phyloP scores from a whole-genome alignment of 1,140 invertebrate genomes.

The Lepidurus couesii region DNA sequence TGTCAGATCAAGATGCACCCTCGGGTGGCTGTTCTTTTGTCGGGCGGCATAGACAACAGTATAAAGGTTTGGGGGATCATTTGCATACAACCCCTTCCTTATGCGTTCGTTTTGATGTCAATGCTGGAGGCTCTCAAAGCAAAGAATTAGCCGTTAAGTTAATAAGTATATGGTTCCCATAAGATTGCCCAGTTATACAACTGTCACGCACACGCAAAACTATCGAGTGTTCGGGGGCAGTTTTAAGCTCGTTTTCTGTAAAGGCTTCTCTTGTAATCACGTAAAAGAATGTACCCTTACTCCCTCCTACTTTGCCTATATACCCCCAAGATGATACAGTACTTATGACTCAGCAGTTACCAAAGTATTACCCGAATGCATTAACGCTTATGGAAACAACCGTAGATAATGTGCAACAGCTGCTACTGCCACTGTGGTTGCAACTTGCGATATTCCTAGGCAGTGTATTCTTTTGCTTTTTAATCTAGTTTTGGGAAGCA shows the following conservation, averaged over 20 bases:
- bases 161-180: not conserved
- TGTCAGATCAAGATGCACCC: slow-evolving; percentile 12
- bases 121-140: not conserved
- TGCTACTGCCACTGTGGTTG: not conserved
- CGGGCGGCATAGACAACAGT: not conserved
- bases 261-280: not conserved
- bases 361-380: not conserved
- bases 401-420: not conserved
- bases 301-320: not conserved
- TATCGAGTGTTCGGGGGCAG: no score
- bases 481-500: not conserved
- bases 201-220: no score
- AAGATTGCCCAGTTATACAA: no score
- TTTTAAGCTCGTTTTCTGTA: no score
- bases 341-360: not conserved
- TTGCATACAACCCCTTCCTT: slow-evolving; percentile 1
- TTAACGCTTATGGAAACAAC: not conserved
- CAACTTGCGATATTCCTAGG: not conserved
- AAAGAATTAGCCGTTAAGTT: not conserved
- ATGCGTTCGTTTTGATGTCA: not conserved
- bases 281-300: not conserved
- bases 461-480: not conserved
- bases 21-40: slow-evolving; percentile 7
- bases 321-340: not conserved
- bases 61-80: not conserved